Evolutionary conservation across 1,140 invertebrate genomes (phyloP).

Genomic region (Calliphora vicina): DNA sequence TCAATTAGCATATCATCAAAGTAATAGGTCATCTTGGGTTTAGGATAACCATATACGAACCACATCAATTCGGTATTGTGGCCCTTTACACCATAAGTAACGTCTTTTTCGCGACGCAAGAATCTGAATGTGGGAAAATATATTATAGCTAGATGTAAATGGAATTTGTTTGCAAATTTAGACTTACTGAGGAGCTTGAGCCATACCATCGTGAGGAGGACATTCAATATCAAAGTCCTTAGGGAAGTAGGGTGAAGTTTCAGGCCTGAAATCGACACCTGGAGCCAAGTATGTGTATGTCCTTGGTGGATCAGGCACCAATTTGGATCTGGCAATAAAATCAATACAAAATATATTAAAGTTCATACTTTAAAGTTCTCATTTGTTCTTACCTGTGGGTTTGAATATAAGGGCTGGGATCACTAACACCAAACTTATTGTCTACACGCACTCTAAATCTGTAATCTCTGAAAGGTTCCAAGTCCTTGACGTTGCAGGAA

Average conservation of each 20-base stretch:
- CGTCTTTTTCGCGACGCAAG: conserved; percentile 82
- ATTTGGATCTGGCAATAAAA: conserved; percentile 67
- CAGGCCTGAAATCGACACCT: conserved; percentile 84
- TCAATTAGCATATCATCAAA: conserved; percentile 86
- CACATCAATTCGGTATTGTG: conserved; percentile 88
- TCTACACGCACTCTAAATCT: conserved; percentile 93
- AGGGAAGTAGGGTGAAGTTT: conserved; percentile 88
- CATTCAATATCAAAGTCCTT: conserved; percentile 89
- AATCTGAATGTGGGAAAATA: conserved; percentile 66
- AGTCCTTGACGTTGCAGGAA: conserved; percentile 82
- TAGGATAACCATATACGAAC: conserved; percentile 93
- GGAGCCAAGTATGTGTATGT: conserved; percentile 81
- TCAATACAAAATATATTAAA: conserved; percentile 20
- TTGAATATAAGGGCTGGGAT: conserved; percentile 87
- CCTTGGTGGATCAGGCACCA: conserved; percentile 81
- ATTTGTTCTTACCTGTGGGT: conserved; percentile 69
- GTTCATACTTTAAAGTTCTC: neutral
- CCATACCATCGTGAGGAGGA: conserved; percentile 82
- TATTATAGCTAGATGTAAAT: neutral
- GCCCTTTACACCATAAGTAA: conserved; percentile 87
- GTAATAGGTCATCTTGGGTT: conserved; percentile 87
- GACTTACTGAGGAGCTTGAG: conserved; percentile 73
- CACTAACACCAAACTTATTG: conserved; percentile 96
- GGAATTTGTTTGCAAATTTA: neutral
- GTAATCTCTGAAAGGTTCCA: conserved; percentile 88